A percentile compares a stretch with the other conserved stretches of the same genome.
phyloP scores from a whole-genome alignment of 2,113 vertebrate genomes.

The Eidolon helvum region DNA sequence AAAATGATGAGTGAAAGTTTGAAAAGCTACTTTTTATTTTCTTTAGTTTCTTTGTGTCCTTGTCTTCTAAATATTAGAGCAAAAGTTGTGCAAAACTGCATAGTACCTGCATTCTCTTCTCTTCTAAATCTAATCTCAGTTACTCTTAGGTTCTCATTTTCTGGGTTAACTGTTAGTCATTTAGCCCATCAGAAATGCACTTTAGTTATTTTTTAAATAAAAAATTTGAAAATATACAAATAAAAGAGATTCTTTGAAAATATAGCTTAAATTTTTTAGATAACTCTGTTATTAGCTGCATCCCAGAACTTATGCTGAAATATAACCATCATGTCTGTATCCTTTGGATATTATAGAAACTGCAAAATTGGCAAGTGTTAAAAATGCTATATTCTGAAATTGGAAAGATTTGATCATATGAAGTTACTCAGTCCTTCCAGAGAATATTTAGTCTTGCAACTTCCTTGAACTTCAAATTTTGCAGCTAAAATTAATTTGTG shows the following conservation, averaged over 20 bases:
- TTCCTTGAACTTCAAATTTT: conserved; percentile 24
- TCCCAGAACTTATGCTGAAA: not conserved
- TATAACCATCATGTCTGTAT: not conserved
- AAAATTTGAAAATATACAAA: not conserved
- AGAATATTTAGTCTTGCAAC: conserved; percentile 18
- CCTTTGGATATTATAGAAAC: not conserved
- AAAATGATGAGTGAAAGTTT: not conserved
- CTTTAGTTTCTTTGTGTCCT: not conserved
- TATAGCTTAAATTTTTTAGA: not conserved
- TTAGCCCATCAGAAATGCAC: not conserved
- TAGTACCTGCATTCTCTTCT: not conserved
- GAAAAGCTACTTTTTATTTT: not conserved
- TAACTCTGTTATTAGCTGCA: not conserved
- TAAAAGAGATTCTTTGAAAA: not conserved
- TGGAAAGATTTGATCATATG: conserved; percentile 19
- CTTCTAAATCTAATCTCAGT: not conserved
- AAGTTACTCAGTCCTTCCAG: conserved; percentile 17
- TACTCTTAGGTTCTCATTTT: not conserved
- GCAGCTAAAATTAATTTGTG: conserved; percentile 29
- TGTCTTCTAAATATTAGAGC: not conserved
- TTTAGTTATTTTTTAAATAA: not conserved
- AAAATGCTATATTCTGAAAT: conserved; percentile 18
- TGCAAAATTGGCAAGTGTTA: conserved; percentile 17
- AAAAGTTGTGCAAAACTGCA: not conserved
- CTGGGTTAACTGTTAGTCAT: not conserved